Evolutionary conservation across 2,113 vertebrate species (phyloP), one percentile per base, ranked within the genome.

Genomic region (Echinops telfairi): DNA sequence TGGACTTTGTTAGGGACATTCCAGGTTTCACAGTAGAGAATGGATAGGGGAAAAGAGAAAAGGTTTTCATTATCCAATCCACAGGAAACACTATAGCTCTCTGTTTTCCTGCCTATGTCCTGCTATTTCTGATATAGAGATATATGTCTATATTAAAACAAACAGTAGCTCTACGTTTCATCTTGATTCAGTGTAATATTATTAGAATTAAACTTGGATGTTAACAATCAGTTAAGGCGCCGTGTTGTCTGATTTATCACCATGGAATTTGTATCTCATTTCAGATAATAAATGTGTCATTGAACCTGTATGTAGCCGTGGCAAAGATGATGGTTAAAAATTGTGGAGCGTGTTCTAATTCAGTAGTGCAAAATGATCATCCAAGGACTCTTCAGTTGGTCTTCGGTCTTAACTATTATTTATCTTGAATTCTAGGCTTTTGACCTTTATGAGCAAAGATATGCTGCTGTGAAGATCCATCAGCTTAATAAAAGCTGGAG

Each of bases 401-500:
- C n/a, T 96, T 78, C 87, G 8, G 6, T 83, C 96, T 40, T 95
- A 97, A 96, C 27, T 93, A 66, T 89, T 47, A 85, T 87, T 7
- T 97, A 78, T 94, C 75, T 88, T 96, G 71, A 96, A 94, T 98
- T 97, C 83, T 97, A 99, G 99, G 99, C 99, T 96, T 99, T 99
- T 98, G 99, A 99, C 98, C 98, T 99, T 96, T 99, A 99, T 98
- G 99, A 99, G 97, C 99, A 99, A 98, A 98, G 99, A 96, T 99
- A 99, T 0, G 99, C 99, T 97, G 99, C 99, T 98, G 99, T 99
- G 98, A 99, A 99, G 98, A 99, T 99, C 97, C 99, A 99, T 96
- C 99, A 99, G 97, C 99, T 99, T 96, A 99, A 99, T 98, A 99
- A 99, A 98, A 99, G 99, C 98, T 99, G 99, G 99, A 99, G 99